Evolutionary conservation across 2,888 invertebrate genomes (phyloP).

Genomic region (Eristalis intricaria): DNA sequence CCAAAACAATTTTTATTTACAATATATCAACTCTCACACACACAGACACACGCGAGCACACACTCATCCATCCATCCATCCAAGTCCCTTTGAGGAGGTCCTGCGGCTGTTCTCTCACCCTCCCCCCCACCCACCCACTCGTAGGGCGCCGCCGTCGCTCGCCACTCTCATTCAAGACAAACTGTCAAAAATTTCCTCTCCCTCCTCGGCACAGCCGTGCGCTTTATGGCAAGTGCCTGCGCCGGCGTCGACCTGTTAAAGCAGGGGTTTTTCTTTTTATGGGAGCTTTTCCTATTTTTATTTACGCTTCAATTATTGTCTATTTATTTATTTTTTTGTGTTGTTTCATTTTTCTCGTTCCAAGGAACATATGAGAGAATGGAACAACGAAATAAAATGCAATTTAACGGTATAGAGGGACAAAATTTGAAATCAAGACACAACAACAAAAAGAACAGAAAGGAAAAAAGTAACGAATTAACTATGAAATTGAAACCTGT

Average conservation of each 20-base stretch:
- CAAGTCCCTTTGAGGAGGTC: neutral
- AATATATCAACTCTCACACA: neutral
- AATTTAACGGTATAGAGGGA: neutral
- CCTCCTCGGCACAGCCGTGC: neutral
- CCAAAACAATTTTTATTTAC: conserved; percentile 44
- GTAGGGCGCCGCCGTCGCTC: neutral
- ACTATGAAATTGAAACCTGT: conserved; percentile 73
- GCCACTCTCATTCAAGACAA: neutral
- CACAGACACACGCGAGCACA: no score
- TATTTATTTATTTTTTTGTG: neutral
- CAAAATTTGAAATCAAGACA: neutral
- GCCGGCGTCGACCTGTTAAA: conserved; percentile 8
- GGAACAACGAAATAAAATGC: neutral
- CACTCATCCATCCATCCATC: neutral
- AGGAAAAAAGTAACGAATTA: conserved; percentile 17
- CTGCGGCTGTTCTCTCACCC: neutral
- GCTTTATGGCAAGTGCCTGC: conserved; percentile 62
- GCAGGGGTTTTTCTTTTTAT: conserved; percentile 31
- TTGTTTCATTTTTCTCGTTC: neutral
- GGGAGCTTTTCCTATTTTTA: conserved; percentile 34
- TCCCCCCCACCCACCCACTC: neutral
- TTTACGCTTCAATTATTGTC: conserved; percentile 55
- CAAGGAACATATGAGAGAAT: neutral
- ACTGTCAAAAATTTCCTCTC: conserved; percentile 41
- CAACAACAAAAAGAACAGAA: neutral